Base-by-base conservation (phyloP, 2,888 invertebrate genomes). In the Campopleginae sp. region DNA sequence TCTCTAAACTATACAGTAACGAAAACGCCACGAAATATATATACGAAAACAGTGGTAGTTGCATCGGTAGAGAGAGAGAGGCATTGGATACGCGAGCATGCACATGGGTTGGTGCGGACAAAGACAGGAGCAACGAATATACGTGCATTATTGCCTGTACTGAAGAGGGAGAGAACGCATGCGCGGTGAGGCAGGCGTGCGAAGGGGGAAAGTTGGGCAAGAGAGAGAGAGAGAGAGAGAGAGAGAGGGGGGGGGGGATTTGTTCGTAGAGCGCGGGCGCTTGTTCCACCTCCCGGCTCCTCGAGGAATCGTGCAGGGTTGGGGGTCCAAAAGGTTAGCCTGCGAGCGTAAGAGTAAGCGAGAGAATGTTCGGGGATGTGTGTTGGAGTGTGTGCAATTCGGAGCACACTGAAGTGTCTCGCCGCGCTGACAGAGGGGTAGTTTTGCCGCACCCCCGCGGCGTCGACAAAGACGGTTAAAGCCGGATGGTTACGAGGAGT, bases 251-350 rank as follows among this genome's bases (percentile, higher is more conserved):
- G 46, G 48, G 44, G 66, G 86, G 88, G 82, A 72, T 80, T 84
- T 78, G 79, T 74, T 17, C 63, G 70, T 65, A 85, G 79, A 82
- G 85, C 85, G 85, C 85, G 75, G 79, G 85, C 85, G 85, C 83
- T 75, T 68, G 33, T 58, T 61, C 63, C n/a, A 12, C 71, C 46
- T 46, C 68, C 23, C 19, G 14, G 42, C 66, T 58, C 58, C 14
- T 78, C 77, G 74, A 10, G 75, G 38, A 51, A 88, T 87, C 86
- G 85, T 85, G 86, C 70, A 82, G 85, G 86, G 84, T 85, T 33
- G 58, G 83, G 66, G 74, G 74, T 33, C 19, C 71, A 70, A 61
- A 86, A 80, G 86, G 84, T 76, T 84, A 80, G 70, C 79, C 77
- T 61, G 61, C 19, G 38, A 54, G 51, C 7, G 71, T 61, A 76